Evolutionary conservation across 2,888 invertebrate species (phyloP).

Genomic region (Agrotis puta): DNA sequence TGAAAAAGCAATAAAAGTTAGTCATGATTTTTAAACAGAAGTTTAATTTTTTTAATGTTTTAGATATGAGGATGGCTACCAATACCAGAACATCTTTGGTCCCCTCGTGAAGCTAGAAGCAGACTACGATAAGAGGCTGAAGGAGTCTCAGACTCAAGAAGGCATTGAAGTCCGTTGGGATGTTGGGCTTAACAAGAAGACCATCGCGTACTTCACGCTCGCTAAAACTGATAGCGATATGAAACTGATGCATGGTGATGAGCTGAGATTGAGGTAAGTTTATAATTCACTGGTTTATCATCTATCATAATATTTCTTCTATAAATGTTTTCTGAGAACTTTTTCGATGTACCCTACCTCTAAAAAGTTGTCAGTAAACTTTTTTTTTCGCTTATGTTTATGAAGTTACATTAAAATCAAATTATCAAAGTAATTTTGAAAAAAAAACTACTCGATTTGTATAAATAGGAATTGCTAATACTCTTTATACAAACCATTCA

Average conservation of each 20-base stretch:
- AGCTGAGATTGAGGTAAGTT: constrained; percentile 94
- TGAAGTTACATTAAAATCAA: too few relatives aligned
- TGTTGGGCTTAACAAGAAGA: constrained; percentile 99
- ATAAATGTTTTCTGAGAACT: too few relatives aligned
- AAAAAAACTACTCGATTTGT: too few relatives aligned
- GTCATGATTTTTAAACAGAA: background rate
- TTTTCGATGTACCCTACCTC: too few relatives aligned
- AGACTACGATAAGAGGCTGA: constrained; percentile 99
- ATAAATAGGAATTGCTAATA: too few relatives aligned
- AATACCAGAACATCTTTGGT: constrained; percentile 99
- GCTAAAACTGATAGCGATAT: constrained; percentile 99
- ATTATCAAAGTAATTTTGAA: too few relatives aligned
- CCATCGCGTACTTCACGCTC: constrained; percentile 98
- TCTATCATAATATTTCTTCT: background rate
- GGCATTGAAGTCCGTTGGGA: constrained; percentile 99
- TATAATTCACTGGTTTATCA: background rate
- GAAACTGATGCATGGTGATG: constrained; percentile 99
- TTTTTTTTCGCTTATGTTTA: too few relatives aligned
- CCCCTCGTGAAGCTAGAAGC: constrained; percentile 99
- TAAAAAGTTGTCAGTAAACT: too few relatives aligned
- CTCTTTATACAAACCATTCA: too few relatives aligned
- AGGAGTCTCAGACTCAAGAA: constrained; percentile 99
- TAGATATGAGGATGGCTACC: constrained; percentile 99
- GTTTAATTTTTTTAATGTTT: constrained; percentile 29
- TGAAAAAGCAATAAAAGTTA: background rate